These are phyloP conservation scores for Excalfactoria chinensis DNA, from an alignment of 2,113 vertebrate species.

Conservation along the genomic window DNA sequence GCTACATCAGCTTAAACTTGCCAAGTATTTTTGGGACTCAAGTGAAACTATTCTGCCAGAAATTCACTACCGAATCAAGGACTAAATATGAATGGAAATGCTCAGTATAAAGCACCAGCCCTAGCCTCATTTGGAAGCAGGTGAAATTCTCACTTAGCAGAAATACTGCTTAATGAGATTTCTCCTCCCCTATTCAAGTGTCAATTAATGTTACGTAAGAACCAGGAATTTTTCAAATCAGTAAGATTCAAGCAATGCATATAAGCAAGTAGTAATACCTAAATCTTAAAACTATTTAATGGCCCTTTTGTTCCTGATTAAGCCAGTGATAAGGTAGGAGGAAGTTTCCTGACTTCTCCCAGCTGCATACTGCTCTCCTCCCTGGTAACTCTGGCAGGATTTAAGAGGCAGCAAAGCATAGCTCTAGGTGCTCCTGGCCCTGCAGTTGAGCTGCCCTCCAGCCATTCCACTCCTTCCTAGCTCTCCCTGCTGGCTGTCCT, in stretches of 20 bases:
- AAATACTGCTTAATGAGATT: not conserved
- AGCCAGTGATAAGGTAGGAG: not conserved
- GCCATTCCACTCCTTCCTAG: not conserved
- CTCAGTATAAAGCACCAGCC: not conserved
- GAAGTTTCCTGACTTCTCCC: rapidly evolving
- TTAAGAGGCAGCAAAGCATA: not conserved
- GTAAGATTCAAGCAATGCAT: not conserved
- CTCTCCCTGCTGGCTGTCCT: not conserved
- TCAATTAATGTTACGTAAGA: not conserved
- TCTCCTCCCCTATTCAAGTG: not conserved
- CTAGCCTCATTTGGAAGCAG: not conserved
- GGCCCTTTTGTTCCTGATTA: not conserved
- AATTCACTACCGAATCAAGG: not conserved
- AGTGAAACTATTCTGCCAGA: not conserved
- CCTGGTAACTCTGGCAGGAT: not conserved
- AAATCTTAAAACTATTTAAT: not conserved
- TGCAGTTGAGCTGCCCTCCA: not conserved
- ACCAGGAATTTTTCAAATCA: not conserved
- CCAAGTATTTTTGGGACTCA: not conserved
- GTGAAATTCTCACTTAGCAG: not conserved
- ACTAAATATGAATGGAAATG: not conserved
- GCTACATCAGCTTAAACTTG: not conserved
- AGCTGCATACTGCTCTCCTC: not conserved
- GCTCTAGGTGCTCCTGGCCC: not conserved
- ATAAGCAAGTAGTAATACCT: not conserved